Base-by-base conservation (phyloP, 2,888 invertebrate genomes). In the Xestia xanthographa region DNA sequence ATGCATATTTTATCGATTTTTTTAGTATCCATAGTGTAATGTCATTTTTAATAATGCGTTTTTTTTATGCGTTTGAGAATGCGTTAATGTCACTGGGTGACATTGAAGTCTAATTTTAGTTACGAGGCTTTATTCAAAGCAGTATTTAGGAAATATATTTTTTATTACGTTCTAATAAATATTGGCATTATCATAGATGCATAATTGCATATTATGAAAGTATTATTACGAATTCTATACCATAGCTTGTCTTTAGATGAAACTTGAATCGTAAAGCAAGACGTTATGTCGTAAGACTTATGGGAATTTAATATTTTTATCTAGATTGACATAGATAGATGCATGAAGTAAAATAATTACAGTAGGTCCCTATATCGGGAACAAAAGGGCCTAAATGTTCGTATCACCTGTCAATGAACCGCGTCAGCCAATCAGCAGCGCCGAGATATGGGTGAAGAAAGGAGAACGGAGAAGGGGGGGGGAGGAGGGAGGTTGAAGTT, bases 11-110 rank as follows among this genome's bases (percentile, higher is more conserved):
- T 56, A 72, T 63, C 43, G 29, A 65, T 68, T 62, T 34, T 68
- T 48, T 48, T 17, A 45, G 0, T 53, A 9, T 60, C 4, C 20
- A 4, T 34, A 41, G 50, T 45, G 2, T 62, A 71, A 63, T 72
- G n/a, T 58, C 2, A 53, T 74, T 50, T 56, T 50, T 34, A 12
- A 43, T 65, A 58, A 48, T 68, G 67, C 58, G 34, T 60, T 72
- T 75, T 65, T 83, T 73, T 63, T 26, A 60, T 65, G 67, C 45
- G 53, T 78, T 69, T 34, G 38, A 56, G 17, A 53, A 66, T 74
- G 77, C 76, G 65, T 71, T 72, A 81, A 80, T 80, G 77, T 76
- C 80, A 83, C 68, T 75, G 14, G 72, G 53, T 83, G 83, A 70
- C 84, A 77, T 84, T 83, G 83, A 62, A 14, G 26, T 71, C 43